Conservation (phyloP, 1,140 invertebrate species). For the Drosophila serrata region DNA sequence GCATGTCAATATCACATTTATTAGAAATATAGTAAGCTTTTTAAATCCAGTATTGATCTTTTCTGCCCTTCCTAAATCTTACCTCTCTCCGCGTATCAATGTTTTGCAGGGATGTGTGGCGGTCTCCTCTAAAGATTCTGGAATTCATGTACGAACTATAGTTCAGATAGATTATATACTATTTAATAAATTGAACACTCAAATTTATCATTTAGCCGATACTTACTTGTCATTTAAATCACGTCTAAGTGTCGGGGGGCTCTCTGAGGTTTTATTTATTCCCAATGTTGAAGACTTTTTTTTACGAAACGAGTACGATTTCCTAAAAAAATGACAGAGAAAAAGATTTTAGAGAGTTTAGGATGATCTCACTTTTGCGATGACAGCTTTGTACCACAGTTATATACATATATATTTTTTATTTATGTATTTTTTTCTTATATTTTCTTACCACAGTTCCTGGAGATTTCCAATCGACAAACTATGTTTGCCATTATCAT, state of each 20-base stretch:
- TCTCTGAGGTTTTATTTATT: conserved; percentile 85
- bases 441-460: conserved; percentile 86
- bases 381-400: not conserved
- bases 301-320: conserved; percentile 78
- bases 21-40: not conserved
- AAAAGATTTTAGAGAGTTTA: not conserved
- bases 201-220: not conserved
- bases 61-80: not conserved
- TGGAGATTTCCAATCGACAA: conserved; percentile 87
- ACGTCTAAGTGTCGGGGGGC: conserved; percentile 72
- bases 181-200: not conserved
- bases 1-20: not conserved
- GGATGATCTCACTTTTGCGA: not conserved
- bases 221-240: conserved; percentile 40
- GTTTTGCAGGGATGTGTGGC: conserved; percentile 71
- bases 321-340: conserved; percentile 47
- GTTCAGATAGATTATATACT: not conserved
- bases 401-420: conserved; percentile 18
- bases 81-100: conserved; percentile 48
- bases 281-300: conserved; percentile 84
- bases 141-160: conserved; percentile 32
- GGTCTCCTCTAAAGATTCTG: conserved; percentile 34
- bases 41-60: not conserved
- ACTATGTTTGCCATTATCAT: conserved; percentile 86
- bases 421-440: too few relatives aligned